Conservation (phyloP, 2,888 invertebrate genomes). For the Coleophora flavipennella region DNA sequence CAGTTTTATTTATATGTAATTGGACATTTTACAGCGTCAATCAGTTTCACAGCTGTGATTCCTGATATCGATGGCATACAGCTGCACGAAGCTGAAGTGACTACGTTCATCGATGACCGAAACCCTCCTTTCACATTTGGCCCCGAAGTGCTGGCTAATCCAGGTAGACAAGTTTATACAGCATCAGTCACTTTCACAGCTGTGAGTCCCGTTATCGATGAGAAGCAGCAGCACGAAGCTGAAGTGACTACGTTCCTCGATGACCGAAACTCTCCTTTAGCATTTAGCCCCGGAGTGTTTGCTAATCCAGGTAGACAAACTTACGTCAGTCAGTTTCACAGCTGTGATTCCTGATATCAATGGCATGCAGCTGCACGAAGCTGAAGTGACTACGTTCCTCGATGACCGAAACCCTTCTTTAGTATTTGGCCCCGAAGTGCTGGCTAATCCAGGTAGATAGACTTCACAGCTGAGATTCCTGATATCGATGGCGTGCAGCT, state of each 20-base stretch:
- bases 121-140: not conserved
- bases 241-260: slow-evolving; percentile 1
- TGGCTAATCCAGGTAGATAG: slow-evolving; percentile 1
- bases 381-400: slow-evolving; percentile 1
- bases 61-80: slow-evolving; percentile 13
- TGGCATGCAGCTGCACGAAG: slow-evolving; percentile 13
- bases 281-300: not conserved
- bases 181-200: slow-evolving; percentile 9
- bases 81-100: slow-evolving; percentile 9
- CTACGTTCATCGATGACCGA: not conserved
- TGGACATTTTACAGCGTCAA: slow-evolving; percentile 9
- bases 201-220: slow-evolving; percentile 9
- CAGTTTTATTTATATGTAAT: too few species aligned
- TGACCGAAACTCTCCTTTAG: not conserved
- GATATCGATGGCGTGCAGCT: slow-evolving; percentile 13
- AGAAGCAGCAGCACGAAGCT: slow-evolving; percentile 13
- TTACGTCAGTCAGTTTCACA: not conserved
- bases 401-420: not conserved
- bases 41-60: slow-evolving; percentile 9
- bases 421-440: not conserved
- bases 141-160: not conserved
- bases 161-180: slow-evolving; percentile 4
- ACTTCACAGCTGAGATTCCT: slow-evolving; percentile 3
- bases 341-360: slow-evolving; percentile 7
- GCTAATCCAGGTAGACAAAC: slow-evolving; percentile 1